Evolutionary conservation across 2,113 vertebrate species (phyloP).

Genomic region (Pteropus alecto): DNA sequence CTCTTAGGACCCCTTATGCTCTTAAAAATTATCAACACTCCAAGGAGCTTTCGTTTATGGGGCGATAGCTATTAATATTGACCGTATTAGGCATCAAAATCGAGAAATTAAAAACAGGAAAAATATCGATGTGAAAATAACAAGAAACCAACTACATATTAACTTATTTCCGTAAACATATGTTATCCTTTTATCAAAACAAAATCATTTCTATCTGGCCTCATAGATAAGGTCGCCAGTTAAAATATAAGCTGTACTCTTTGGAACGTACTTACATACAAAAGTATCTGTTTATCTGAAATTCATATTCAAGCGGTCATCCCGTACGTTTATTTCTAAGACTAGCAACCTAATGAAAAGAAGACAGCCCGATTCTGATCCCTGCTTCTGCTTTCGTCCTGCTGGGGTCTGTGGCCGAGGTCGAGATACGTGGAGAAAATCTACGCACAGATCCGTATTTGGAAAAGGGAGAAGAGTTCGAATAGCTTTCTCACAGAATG

Average conservation of each 20-base stretch:
- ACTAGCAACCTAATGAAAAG: neutral
- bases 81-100: neutral
- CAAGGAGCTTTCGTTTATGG: neutral
- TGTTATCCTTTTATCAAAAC: neutral
- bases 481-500: neutral
- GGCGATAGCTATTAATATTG: neutral
- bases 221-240: neutral
- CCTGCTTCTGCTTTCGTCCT: neutral
- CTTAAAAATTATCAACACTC: neutral
- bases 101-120: neutral
- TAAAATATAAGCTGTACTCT: neutral
- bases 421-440: neutral
- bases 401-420: neutral
- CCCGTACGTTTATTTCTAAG: neutral
- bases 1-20: neutral
- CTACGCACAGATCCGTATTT: fast-evolving
- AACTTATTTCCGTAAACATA: neutral
- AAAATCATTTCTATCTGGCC: neutral
- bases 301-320: neutral
- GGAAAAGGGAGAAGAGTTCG: neutral
- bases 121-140: neutral
- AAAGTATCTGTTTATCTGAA: neutral
- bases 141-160: neutral
- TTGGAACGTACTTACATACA: neutral
- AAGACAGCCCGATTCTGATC: fast-evolving